These are phyloP conservation scores for Holotrichia oblita DNA, from an alignment of 1,140 invertebrate genomes.

Conservation along the genomic window DNA sequence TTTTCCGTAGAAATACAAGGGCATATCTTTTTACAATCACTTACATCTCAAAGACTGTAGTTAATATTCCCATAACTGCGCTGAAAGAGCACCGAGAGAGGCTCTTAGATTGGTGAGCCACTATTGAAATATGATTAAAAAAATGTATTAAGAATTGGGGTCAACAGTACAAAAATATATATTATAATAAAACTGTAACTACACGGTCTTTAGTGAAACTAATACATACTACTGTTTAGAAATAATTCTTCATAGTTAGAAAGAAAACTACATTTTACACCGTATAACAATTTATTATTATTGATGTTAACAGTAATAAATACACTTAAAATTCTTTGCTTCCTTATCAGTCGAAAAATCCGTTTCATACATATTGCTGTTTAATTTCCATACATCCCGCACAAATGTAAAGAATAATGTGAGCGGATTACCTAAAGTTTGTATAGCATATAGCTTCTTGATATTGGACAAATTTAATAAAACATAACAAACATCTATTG, in stretches of 20 bases:
- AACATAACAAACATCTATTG: slow-evolving; percentile 28
- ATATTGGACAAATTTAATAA: slow-evolving; percentile 8
- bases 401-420: slow-evolving; percentile 1
- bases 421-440: slow-evolving; percentile 21
- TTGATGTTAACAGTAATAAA: slow-evolving; percentile 26
- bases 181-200: too few species aligned
- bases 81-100: too few species aligned
- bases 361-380: slow-evolving; percentile 13
- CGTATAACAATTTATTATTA: slow-evolving; percentile 24
- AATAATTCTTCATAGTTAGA: not conserved
- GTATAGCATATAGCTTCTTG: not conserved
- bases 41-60: too few species aligned
- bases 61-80: too few species aligned
- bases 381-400: not conserved
- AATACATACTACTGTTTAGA: too few species aligned
- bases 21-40: too few species aligned
- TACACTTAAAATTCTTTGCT: slow-evolving; percentile 31
- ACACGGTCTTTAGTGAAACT: too few species aligned
- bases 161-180: too few species aligned
- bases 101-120: too few species aligned
- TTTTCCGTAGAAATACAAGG: too few species aligned
- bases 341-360: slow-evolving; percentile 25
- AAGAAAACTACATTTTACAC: slow-evolving; percentile 5
- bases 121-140: too few species aligned
- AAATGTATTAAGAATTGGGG: too few species aligned